A percentile compares a stretch with the other conserved stretches of the same genome.
phyloP scores from a whole-genome alignment of 2,797 vertebrate species.

The Bradypodion ventrale region DNA sequence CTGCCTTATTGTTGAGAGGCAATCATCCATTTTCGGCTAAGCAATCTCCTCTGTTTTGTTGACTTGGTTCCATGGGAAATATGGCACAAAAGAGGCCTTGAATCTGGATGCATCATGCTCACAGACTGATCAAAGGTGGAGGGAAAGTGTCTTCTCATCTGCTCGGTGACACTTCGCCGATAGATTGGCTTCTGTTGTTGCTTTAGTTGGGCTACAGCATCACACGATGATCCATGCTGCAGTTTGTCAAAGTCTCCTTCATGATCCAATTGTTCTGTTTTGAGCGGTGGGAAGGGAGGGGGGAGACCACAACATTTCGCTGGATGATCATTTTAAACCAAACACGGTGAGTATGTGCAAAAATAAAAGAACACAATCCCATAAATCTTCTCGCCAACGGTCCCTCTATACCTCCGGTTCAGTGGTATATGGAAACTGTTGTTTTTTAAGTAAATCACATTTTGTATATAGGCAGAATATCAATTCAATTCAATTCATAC shows the following conservation, averaged over 20 bases:
- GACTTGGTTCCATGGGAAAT: constrained; percentile 17
- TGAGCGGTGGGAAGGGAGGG: not conserved
- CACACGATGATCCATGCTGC: not conserved
- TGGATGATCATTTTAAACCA: constrained; percentile 15
- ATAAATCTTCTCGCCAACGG: too few species aligned
- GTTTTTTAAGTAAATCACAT: not conserved
- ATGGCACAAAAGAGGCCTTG: not conserved
- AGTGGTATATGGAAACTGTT: not conserved
- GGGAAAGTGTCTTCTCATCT: constrained; percentile 5
- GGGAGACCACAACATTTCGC: not conserved
- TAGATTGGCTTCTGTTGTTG: not conserved
- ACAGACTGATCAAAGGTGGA: not conserved
- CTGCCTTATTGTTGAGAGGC: not conserved
- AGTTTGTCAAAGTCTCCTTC: constrained; percentile 2
- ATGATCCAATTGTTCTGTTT: not conserved
- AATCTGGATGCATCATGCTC: not conserved
- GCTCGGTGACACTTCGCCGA: not conserved
- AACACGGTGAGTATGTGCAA: not conserved
- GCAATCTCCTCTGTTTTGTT: not conserved
- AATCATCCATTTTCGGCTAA: constrained; percentile 27
- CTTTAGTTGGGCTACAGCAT: not conserved
- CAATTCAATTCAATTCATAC: too few species aligned
- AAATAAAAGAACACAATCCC: not conserved
- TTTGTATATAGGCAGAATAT: not conserved
- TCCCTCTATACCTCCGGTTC: not conserved